Conservation (phyloP, 2,888 invertebrate genomes). For the Ophion ellenae region DNA sequence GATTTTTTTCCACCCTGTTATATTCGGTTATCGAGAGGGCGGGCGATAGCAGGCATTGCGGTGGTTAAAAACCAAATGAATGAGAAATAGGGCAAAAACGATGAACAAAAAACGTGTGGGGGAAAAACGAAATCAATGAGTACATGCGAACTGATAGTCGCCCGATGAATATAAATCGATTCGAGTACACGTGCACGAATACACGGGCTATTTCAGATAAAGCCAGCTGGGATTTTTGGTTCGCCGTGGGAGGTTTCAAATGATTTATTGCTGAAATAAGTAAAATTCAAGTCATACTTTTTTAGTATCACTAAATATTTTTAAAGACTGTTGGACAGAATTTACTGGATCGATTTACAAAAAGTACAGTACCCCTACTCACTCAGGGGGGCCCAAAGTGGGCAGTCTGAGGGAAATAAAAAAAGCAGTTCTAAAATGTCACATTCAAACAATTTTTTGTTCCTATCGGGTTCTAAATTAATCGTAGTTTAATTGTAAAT, state of each 20-base stretch:
- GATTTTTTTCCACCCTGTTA: slow-evolving; percentile 15
- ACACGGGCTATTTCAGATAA: not conserved
- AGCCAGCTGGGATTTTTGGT: not conserved
- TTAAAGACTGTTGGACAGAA: too few species aligned
- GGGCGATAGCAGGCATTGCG: slow-evolving; percentile 44
- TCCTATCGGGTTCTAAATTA: too few species aligned
- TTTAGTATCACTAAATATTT: too few species aligned
- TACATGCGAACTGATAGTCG: slow-evolving; percentile 22
- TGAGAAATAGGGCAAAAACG: slow-evolving; percentile 47
- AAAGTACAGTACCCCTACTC: too few species aligned
- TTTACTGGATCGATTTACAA: too few species aligned
- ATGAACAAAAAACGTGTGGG: not conserved
- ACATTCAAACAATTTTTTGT: too few species aligned
- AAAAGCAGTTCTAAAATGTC: too few species aligned
- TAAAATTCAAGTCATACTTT: not conserved
- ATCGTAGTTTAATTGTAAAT: too few species aligned
- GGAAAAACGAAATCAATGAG: slow-evolving; percentile 57
- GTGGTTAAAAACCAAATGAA: slow-evolving; percentile 64
- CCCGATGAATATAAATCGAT: slow-evolving; percentile 61
- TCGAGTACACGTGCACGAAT: slow-evolving; percentile 30
- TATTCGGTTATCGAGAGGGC: slow-evolving; percentile 54
- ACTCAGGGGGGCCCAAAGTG: too few species aligned
- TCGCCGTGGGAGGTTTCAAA: not conserved
- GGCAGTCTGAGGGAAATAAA: too few species aligned
- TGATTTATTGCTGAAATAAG: not conserved